Conservation (phyloP, 2,888 invertebrate genomes). For the Eledona agricola region DNA sequence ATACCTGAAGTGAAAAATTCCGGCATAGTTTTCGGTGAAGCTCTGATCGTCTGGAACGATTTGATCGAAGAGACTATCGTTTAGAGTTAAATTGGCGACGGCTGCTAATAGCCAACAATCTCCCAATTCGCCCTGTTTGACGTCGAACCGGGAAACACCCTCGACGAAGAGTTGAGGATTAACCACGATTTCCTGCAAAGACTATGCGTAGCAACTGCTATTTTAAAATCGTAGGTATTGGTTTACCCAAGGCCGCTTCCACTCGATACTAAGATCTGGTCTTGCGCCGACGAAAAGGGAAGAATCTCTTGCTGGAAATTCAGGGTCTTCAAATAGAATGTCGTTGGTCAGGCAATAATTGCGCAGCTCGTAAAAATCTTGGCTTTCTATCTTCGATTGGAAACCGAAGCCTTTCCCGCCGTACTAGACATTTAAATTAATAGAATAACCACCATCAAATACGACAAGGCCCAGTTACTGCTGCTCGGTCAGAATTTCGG, state of each 20-base stretch:
- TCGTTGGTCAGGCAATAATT: conserved; percentile 77
- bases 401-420: conserved; percentile 82
- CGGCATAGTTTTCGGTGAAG: conserved; percentile 91
- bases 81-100: conserved; percentile 88
- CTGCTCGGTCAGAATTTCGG: too few species aligned
- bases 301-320: conserved; percentile 83
- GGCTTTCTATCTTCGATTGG: conserved; percentile 63
- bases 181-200: conserved; percentile 78
- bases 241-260: conserved; percentile 89
- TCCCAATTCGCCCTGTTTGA: conserved; percentile 95
- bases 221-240: conserved; percentile 1
- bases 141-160: conserved; percentile 95
- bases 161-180: conserved; percentile 90
- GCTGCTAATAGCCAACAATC: conserved; percentile 97
- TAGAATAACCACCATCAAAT: too few species aligned
- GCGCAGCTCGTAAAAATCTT: conserved; percentile 72
- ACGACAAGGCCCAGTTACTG: too few species aligned
- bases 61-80: conserved; percentile 84
- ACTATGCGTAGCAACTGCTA: not conserved
- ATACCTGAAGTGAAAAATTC: conserved; percentile 91
- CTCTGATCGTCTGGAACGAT: conserved; percentile 94
- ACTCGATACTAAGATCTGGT: conserved; percentile 85
- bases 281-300: conserved; percentile 87
- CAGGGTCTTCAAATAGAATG: conserved; percentile 87
- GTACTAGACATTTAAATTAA: conserved; percentile 74